These are phyloP conservation scores for Hydrozoanthus gracilis DNA, from an alignment of 92 coral and sea anemone genomes.

Conservation along the genomic window DNA sequence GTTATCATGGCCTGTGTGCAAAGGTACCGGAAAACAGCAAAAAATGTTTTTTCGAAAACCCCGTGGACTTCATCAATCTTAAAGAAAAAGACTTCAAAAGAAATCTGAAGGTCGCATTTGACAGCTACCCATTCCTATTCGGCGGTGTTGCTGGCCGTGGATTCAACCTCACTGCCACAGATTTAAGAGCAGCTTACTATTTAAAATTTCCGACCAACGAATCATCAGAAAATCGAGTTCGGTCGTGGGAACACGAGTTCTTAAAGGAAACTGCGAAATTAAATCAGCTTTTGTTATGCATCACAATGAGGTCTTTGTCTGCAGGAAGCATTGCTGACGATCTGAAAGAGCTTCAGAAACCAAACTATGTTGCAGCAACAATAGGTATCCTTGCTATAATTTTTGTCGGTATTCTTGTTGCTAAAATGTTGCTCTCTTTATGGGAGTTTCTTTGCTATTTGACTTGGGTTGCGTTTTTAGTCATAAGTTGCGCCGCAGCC, in stretches of 20 bases:
- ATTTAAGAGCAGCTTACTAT: neutral
- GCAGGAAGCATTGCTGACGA: conserved; percentile 20
- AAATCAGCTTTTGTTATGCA: neutral
- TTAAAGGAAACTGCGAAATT: neutral
- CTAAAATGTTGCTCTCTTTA: neutral
- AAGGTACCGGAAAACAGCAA: neutral
- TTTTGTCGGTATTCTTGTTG: neutral
- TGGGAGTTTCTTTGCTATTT: neutral
- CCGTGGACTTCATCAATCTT: neutral
- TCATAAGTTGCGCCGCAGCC: neutral
- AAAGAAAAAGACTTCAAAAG: neutral
- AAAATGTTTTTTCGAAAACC: neutral
- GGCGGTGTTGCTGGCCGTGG: neutral
- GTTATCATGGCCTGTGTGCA: neutral
- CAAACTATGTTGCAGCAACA: neutral
- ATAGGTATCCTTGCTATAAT: neutral
- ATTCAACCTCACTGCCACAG: neutral
- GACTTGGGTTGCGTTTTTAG: neutral
- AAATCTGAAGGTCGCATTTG: neutral
- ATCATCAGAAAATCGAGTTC: neutral
- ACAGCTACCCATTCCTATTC: neutral
- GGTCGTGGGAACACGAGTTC: conserved; percentile 7
- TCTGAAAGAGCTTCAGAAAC: neutral
- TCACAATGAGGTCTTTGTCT: neutral
- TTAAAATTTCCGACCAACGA: neutral